Percentiles rank a stretch among this genome's conserved stretches.
Conservation (phyloP, 2,113 vertebrate species). For the Lathamus discolor region DNA sequence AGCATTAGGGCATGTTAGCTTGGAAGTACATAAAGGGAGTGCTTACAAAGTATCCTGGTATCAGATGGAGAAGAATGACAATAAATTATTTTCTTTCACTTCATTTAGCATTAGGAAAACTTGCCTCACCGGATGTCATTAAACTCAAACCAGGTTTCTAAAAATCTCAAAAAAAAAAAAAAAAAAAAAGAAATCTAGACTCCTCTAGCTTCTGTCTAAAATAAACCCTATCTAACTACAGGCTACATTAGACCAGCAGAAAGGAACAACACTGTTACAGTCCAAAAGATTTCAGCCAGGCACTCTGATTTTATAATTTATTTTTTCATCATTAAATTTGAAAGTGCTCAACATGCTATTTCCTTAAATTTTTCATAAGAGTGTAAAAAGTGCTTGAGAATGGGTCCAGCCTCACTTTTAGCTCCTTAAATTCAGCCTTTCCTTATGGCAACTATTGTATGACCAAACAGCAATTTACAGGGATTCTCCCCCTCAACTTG, state of each 20-base stretch:
- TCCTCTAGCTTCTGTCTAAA: not conserved
- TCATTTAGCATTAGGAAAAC: not conserved
- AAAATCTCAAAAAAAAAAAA: not conserved
- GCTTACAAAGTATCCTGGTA: not conserved
- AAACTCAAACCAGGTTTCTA: not conserved
- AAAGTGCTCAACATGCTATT: not conserved
- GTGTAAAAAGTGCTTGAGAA: slow-evolving; percentile 22
- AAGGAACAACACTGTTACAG: not conserved
- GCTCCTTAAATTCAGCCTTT: not conserved
- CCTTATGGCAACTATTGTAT: not conserved
- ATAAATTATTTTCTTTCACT: not conserved
- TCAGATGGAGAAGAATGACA: not conserved
- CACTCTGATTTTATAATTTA: not conserved
- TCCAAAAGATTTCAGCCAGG: slow-evolving; percentile 8
- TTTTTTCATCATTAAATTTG: not conserved
- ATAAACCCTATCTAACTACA: not conserved
- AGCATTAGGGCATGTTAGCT: not conserved
- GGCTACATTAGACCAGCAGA: not conserved
- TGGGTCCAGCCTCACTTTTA: slow-evolving; percentile 26
- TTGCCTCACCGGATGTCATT: not conserved
- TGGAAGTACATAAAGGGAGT: not conserved
- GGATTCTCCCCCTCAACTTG: too few species aligned
- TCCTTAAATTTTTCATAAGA: slow-evolving; percentile 23
- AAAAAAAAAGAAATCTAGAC: not conserved
- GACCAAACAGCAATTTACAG: not conserved